Evolutionary conservation across 2,113 vertebrate species (phyloP).

Genomic region (Macaca nemestrina): DNA sequence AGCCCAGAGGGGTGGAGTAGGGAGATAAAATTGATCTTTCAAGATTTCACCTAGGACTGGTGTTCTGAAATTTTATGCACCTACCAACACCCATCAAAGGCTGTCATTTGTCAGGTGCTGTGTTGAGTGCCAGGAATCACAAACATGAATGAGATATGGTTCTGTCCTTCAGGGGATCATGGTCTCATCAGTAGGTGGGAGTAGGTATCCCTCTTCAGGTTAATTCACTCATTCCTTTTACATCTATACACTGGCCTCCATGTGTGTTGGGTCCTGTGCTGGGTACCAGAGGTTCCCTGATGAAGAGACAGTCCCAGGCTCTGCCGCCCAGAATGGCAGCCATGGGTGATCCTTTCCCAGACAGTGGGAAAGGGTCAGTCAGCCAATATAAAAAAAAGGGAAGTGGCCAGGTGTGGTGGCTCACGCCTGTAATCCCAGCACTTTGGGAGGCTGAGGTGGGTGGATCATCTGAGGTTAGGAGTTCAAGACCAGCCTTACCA

Average conservation of each 20-base stretch:
- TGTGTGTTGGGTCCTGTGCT: background rate
- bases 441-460: too few species aligned
- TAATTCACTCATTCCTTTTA: background rate
- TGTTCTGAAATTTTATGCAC: background rate
- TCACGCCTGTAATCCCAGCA: too few species aligned
- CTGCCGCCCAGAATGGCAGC: background rate
- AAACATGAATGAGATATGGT: rapidly evolving
- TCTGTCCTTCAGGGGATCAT: background rate
- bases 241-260: background rate
- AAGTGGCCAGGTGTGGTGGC: too few species aligned
- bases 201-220: background rate
- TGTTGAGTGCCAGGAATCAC: background rate
- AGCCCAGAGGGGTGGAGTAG: background rate
- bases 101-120: background rate
- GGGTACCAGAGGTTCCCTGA: background rate
- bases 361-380: background rate
- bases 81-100: background rate
- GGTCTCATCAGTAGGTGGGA: rapidly evolving
- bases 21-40: background rate
- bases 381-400: background rate
- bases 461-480: too few species aligned
- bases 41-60: background rate
- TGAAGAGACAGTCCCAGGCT: background rate
- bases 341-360: background rate
- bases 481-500: too few species aligned